phyloP scores from a whole-genome alignment of 2,888 invertebrate genomes.

The Cantharis rufa region DNA sequence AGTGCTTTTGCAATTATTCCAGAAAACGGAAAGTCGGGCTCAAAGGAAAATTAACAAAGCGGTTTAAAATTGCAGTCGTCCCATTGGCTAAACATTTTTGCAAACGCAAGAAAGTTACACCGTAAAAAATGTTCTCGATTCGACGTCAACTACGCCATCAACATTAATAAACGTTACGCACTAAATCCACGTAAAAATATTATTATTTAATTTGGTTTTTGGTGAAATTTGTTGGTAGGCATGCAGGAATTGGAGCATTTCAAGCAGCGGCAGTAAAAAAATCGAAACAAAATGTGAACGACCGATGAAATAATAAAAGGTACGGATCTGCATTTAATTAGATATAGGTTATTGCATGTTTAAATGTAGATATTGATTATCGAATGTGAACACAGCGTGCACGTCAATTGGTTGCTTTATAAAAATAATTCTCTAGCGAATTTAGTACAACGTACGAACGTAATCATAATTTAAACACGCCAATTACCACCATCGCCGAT shows the following conservation, averaged over 20 bases:
- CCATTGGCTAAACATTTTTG: too few relatives aligned
- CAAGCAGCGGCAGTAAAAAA: not conserved
- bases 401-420: not conserved
- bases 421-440: not conserved
- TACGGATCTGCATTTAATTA: not conserved
- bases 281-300: not conserved
- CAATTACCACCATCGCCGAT: not conserved
- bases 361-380: not conserved
- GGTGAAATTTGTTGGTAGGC: constrained; percentile 7
- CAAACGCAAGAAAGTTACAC: not conserved
- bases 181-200: too few relatives aligned
- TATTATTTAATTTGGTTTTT: constrained; percentile 3
- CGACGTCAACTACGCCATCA: constrained; percentile 7
- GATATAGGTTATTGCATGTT: not conserved
- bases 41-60: not conserved
- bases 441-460: not conserved
- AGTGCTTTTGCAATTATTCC: not conserved
- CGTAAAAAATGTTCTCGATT: not conserved
- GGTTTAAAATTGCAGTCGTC: too few relatives aligned
- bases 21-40: not conserved
- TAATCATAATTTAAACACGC: not conserved
- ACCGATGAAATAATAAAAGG: not conserved
- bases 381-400: not conserved
- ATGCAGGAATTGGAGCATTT: constrained; percentile 16
- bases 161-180: too few relatives aligned